Base-by-base conservation (phyloP, 2,888 invertebrate genomes). In the Sphecodes monilicornis region DNA sequence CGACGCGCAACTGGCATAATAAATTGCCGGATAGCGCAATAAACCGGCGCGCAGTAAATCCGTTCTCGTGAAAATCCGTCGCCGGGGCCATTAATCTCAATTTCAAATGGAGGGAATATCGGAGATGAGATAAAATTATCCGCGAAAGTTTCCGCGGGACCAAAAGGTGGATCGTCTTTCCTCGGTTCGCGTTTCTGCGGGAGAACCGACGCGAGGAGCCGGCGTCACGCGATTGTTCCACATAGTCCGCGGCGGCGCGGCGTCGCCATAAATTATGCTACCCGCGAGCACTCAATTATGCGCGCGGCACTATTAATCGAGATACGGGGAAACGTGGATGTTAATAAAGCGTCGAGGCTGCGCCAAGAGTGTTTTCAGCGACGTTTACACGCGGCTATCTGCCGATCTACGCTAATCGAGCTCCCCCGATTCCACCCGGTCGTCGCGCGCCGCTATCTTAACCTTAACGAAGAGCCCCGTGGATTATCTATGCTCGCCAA, bases 391-490 rank as follows among this genome's bases (percentile, higher is more conserved):
- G 84, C 60, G 54, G 71, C 81, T 89, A 89, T 88, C 89, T 76
- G 60, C 74, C 82, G 88, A 89, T 89, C 89, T 89, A 80, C 89
- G 89, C 88, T 89, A 87, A 89, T 89, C 89, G 89, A 80, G 86
- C 80, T 71, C 85, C 79, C 73, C 70, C 72, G 87, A 83, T 82
- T 71, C 86, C 36, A 81, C 77, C 82, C 72, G 81, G 75, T 41
- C 84, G 79, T 74, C 89, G 72, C 80, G 83, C 76, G 80, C 75
- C 43, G 10, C 66, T 78, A 75, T 85, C 71, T 78, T 78, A 3
- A 1, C 72, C 72, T 78, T 78, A 78, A 88, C 29, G 32, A 22
- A 66, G 18, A n/a, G 3, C 32, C 57, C 54, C 41, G 16, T 29
- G 79, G 80, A 78, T 78, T 66, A 66, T 73, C 70, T 66, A n/a